Evolutionary conservation across 53 echinoderm and acorn worm genomes (phyloP), one percentile per base, ranked within the genome.

Genomic region (Luidia sarsii): DNA sequence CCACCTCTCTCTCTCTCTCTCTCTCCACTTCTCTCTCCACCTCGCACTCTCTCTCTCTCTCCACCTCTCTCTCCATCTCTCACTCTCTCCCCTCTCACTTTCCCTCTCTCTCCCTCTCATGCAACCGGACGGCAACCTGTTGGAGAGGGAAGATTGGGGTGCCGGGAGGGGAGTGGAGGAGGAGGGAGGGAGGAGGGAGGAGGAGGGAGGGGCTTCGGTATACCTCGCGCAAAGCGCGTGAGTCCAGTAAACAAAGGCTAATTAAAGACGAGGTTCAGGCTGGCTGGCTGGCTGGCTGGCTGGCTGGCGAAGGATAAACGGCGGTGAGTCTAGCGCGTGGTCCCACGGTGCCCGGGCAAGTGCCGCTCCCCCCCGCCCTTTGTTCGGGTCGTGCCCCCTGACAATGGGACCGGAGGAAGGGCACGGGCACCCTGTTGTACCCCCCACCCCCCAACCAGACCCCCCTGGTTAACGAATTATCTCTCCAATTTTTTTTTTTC

Each of bases 391-490:
- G n/a, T n/a, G n/a, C n/a, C n/a, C n/a, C n/a, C 63, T 27, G 55
- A 72, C 72, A 72, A 72, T 72, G 37, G 34, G 25, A 57, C 43
- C 27, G n/a, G n/a, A n/a, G n/a, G n/a, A n/a, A n/a, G n/a, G 25
- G 20, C 39, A 39, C 60, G 39, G 21, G 46, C 41, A 60, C 60
- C 77, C 77, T 77, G 77, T 77, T 77, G 77, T n/a, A n/a, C n/a
- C n/a, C n/a, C n/a, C n/a, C n/a, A n/a, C n/a, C n/a, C n/a, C 41
- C 6, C 41, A 41, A 32, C 60, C 16, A 23, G 43, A 22, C 61
- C 61, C 59, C 57, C 61, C 59, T 68, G 83, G 70, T 83, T 83
- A 68, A 83, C 73, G 71, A 64, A 84, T 51, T 70, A 74, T 51
- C 50, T 50, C 28, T 49, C 74, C 30, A 7, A 0, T 62, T 33